Conservation (phyloP, 2,113 vertebrate species). For the Chaetodon auriga region DNA sequence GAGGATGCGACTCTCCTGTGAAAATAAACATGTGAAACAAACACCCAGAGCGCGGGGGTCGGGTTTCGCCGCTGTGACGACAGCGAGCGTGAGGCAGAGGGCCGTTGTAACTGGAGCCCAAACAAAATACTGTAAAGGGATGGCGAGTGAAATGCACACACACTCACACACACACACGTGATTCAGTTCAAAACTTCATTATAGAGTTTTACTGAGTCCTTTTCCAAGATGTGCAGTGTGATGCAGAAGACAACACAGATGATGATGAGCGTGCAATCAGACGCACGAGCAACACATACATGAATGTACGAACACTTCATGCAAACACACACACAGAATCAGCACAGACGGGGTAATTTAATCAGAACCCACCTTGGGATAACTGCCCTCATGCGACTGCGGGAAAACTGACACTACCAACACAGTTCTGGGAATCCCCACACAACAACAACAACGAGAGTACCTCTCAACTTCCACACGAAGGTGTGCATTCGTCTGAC, state of each 20-base stretch:
- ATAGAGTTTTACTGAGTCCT: background rate
- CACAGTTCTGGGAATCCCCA: constrained; percentile 68
- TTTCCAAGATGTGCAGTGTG: background rate
- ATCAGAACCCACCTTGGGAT: constrained; percentile 26
- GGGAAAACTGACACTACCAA: constrained; percentile 47
- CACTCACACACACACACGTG: background rate
- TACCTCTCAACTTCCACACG: background rate
- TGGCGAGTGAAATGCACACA: background rate
- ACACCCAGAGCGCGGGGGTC: constrained; percentile 53
- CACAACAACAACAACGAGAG: background rate
- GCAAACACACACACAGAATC: constrained; percentile 29
- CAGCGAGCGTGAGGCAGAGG: constrained; percentile 53
- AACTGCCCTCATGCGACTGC: constrained; percentile 8
- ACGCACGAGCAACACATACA: background rate
- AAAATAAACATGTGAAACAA: constrained; percentile 82
- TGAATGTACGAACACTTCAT: background rate
- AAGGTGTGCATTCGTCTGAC: background rate
- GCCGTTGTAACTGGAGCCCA: constrained; percentile 61
- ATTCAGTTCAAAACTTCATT: background rate
- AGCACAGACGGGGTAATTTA: constrained; percentile 29
- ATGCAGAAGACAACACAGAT: background rate
- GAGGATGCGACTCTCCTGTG: constrained; percentile 75
- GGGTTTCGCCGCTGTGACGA: constrained; percentile 72
- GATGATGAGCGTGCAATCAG: background rate
- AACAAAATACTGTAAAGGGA: constrained; percentile 59